These are phyloP conservation scores for Lates calcarifer DNA, from an alignment of 2,113 vertebrate species.

Conservation along the genomic window DNA sequence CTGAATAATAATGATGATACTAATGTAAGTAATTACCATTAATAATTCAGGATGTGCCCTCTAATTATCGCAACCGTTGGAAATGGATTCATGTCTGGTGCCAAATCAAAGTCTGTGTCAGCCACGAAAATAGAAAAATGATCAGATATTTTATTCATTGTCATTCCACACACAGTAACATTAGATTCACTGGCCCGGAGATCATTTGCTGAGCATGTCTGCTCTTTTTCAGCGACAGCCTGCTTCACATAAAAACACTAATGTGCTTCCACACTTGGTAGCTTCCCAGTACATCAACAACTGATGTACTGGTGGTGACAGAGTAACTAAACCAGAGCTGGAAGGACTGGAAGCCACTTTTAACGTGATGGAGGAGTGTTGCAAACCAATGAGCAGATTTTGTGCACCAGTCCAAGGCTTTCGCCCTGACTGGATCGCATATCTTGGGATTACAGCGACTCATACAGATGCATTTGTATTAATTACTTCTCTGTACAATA, in stretches of 20 bases:
- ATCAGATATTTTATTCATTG: conserved; percentile 59
- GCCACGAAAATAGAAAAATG: conserved; percentile 42
- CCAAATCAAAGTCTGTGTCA: conserved; percentile 41
- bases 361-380: conserved; percentile 39
- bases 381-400: conserved; percentile 26
- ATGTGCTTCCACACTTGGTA: conserved; percentile 48
- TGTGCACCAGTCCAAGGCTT: conserved; percentile 18
- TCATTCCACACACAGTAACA: conserved; percentile 42
- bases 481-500: conserved; percentile 9
- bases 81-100: conserved; percentile 46
- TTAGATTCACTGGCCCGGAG: conserved; percentile 48
- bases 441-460: conserved; percentile 27
- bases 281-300: conserved; percentile 37
- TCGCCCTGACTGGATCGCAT: conserved; percentile 13
- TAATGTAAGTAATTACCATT: conserved; percentile 75
- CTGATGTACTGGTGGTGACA: conserved; percentile 48
- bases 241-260: conserved; percentile 42
- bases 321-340: conserved; percentile 41
- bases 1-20: conserved; percentile 70
- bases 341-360: conserved; percentile 26
- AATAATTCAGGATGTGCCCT: conserved; percentile 66
- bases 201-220: conserved; percentile 31
- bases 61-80: conserved; percentile 43
- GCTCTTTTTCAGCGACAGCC: conserved; percentile 36
- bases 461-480: conserved; percentile 45